Conservation (phyloP, 2,888 invertebrate genomes). For the Eilema depressum region DNA sequence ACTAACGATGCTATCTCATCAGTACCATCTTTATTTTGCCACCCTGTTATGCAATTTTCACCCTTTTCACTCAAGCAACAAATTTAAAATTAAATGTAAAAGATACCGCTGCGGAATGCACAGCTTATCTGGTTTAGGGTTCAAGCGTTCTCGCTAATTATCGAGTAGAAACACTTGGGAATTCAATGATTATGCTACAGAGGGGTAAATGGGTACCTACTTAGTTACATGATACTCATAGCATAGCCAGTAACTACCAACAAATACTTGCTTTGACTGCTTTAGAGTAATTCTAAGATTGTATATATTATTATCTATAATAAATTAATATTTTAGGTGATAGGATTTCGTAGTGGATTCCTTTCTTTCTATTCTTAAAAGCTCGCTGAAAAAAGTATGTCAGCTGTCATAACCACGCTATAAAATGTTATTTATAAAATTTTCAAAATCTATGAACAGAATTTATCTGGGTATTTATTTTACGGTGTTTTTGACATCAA, state of each 20-base stretch:
- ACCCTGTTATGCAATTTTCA: constrained; percentile 31
- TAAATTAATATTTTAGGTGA: too few relatives aligned
- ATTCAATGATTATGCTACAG: constrained; percentile 29
- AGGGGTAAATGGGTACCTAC: constrained; percentile 21
- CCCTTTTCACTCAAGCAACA: constrained; percentile 41
- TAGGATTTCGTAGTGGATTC: too few relatives aligned
- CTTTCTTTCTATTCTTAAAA: too few relatives aligned
- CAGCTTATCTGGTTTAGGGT: constrained; percentile 66
- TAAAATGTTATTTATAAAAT: too few relatives aligned
- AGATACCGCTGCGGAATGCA: constrained; percentile 56
- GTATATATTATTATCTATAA: too few relatives aligned
- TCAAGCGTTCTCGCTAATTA: constrained; percentile 71
- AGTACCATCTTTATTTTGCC: constrained; percentile 28
- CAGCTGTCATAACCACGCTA: too few relatives aligned
- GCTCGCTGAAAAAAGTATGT: too few relatives aligned
- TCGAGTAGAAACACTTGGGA: constrained; percentile 59
- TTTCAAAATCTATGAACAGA: too few relatives aligned
- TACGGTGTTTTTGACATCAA: too few relatives aligned
- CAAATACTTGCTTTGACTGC: not conserved
- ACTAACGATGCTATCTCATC: constrained; percentile 49
- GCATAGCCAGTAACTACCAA: not conserved
- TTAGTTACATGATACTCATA: not conserved
- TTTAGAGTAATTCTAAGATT: too few relatives aligned
- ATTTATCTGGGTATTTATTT: too few relatives aligned
- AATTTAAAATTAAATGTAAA: constrained; percentile 49